Evolutionary conservation across 2,888 invertebrate genomes (phyloP).

Genomic region (Rapana venosa): DNA sequence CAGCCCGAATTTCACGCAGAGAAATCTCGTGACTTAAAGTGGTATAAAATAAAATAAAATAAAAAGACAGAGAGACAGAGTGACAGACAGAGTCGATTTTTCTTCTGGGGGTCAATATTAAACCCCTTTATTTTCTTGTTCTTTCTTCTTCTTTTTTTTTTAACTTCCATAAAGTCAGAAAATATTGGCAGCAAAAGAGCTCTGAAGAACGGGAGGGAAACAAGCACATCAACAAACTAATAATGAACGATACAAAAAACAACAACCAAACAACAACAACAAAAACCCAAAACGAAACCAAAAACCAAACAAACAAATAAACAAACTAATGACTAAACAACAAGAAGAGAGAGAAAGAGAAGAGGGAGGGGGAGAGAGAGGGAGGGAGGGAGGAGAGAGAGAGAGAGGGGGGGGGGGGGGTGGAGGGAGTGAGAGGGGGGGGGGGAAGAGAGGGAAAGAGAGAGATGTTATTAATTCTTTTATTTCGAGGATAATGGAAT

Average conservation of each 20-base stretch:
- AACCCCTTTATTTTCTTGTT: too few species aligned
- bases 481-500: background rate
- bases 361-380: background rate
- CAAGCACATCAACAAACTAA: background rate
- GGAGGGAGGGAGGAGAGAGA: background rate
- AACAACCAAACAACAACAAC: background rate
- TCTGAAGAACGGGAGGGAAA: too few species aligned
- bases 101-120: too few species aligned
- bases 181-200: too few species aligned
- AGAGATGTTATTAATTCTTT: too few species aligned
- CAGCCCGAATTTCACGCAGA: too few species aligned
- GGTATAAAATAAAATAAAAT: too few species aligned
- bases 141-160: too few species aligned
- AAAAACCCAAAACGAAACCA: background rate
- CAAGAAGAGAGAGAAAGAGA: background rate
- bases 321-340: background rate
- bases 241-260: background rate
- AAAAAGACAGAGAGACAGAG: background rate
- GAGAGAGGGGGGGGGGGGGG: background rate
- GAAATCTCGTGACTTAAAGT: too few species aligned
- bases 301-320: background rate
- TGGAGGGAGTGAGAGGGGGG: background rate
- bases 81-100: background rate
- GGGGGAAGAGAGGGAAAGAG: background rate
- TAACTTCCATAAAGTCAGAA: too few species aligned